Evolutionary conservation across 2,797 vertebrate species (phyloP).

Genomic region (Acrocephalus scirpaceus): DNA sequence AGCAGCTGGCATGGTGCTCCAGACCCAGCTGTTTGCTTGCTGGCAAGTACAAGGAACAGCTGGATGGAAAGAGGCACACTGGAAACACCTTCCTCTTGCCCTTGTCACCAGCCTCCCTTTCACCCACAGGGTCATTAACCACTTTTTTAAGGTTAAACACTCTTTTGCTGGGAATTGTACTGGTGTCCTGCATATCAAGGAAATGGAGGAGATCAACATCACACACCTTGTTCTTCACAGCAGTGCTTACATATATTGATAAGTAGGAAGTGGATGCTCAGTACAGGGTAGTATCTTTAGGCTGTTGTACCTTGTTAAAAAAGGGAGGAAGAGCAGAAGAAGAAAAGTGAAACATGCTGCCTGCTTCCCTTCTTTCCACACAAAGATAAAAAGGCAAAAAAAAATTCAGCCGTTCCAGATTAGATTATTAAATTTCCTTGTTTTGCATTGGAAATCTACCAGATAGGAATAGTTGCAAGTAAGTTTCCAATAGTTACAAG

Average conservation of each 20-base stretch:
- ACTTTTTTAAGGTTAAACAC: not conserved
- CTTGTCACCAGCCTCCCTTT: not conserved
- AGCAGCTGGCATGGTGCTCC: not conserved
- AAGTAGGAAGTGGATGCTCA: not conserved
- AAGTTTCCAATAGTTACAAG: not conserved
- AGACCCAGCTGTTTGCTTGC: not conserved
- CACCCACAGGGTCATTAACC: not conserved
- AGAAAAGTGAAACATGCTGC: not conserved
- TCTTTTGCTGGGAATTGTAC: not conserved
- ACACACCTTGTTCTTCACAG: not conserved
- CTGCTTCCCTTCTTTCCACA: not conserved
- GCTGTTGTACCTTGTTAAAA: not conserved
- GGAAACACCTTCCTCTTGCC: not conserved
- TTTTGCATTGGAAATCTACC: not conserved
- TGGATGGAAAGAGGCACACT: not conserved
- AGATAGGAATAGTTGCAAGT: not conserved
- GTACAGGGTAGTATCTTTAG: not conserved
- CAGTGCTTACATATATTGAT: accelerated
- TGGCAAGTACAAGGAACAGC: not conserved
- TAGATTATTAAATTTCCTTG: not conserved
- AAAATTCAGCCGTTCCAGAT: not conserved
- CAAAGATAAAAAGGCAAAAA: not conserved
- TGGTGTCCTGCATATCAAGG: too few relatives aligned
- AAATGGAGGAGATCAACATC: not conserved
- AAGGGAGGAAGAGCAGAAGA: not conserved